Percentiles rank a stretch among this genome's conserved stretches.
phyloP scores from a whole-genome alignment of 2,888 invertebrate species.

The Trissoscelio sp. region DNA sequence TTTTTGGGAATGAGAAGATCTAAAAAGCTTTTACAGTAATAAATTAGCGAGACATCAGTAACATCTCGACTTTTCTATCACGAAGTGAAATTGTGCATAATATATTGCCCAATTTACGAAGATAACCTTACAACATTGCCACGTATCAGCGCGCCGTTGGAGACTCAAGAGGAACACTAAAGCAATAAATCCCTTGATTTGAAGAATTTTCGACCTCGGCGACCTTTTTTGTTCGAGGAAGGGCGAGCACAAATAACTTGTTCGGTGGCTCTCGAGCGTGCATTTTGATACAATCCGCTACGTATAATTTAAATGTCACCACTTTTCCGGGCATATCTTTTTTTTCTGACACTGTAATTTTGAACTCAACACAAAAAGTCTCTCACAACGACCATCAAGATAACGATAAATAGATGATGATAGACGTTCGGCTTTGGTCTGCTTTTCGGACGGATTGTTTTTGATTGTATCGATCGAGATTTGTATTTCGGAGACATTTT shows the following conservation, averaged over 20 bases:
- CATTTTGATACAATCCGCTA: conserved; percentile 38
- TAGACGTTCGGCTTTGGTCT: not conserved
- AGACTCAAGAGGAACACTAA: conserved; percentile 50
- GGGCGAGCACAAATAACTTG: conserved; percentile 36
- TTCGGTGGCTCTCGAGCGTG: conserved; percentile 23
- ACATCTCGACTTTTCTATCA: conserved; percentile 57
- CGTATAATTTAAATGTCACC: conserved; percentile 53
- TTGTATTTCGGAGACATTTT: conserved; percentile 16
- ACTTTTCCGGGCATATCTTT: conserved; percentile 35
- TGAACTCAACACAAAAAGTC: conserved; percentile 35
- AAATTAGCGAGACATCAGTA: conserved; percentile 40
- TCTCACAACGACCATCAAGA: conserved; percentile 35
- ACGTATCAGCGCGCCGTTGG: conserved; percentile 60
- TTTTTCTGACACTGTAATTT: conserved; percentile 32
- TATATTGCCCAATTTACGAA: conserved; percentile 63
- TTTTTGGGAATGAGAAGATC: not conserved
- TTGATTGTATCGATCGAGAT: conserved; percentile 6
- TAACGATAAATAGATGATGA: conserved; percentile 31
- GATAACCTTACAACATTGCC: conserved; percentile 60
- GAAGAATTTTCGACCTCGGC: conserved; percentile 59
- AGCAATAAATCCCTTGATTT: conserved; percentile 65
- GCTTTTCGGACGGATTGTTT: conserved; percentile 12
- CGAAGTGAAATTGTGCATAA: conserved; percentile 58
- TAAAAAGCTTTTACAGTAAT: conserved; percentile 20
- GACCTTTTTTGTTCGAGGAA: conserved; percentile 53